These are phyloP conservation scores for Catostylus mosaicus DNA, from an alignment of 30 jellyfish, hydroid and myxozoan genomes.

Conservation along the genomic window DNA sequence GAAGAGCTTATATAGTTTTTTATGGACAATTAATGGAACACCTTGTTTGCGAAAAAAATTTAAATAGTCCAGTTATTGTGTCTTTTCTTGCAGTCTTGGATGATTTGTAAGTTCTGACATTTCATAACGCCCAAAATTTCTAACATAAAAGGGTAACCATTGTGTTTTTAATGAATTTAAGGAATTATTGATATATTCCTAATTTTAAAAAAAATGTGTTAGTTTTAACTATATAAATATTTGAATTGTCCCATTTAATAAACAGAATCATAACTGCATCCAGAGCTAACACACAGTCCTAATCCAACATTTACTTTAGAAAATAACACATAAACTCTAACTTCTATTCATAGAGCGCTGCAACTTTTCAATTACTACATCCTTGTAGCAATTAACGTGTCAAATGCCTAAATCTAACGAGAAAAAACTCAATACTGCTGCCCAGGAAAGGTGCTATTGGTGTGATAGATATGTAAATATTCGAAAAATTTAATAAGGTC, in stretches of 20 bases:
- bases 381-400: not conserved
- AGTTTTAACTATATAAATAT: too few species aligned
- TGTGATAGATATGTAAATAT: not conserved
- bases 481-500: constrained; percentile 1
- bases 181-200: too few species aligned
- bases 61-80: not conserved
- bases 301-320: constrained; percentile 2
- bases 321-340: not conserved
- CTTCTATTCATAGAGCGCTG: constrained; percentile 9
- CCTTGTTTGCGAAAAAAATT: not conserved
- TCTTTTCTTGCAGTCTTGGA: not conserved
- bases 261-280: too few species aligned
- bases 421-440: constrained; percentile 2
- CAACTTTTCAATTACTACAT: not conserved
- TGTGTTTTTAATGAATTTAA: too few species aligned
- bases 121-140: not conserved
- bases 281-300: not conserved
- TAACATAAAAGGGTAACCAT: too few species aligned
- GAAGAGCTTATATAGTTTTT: not conserved
- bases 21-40: not conserved
- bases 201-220: too few species aligned
- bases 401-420: constrained; percentile 10
- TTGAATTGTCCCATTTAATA: too few species aligned
- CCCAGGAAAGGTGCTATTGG: constrained; percentile 16
- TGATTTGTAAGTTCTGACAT: not conserved